phyloP scores from a whole-genome alignment of 2,113 vertebrate genomes.

The Brevimyrus niger region DNA sequence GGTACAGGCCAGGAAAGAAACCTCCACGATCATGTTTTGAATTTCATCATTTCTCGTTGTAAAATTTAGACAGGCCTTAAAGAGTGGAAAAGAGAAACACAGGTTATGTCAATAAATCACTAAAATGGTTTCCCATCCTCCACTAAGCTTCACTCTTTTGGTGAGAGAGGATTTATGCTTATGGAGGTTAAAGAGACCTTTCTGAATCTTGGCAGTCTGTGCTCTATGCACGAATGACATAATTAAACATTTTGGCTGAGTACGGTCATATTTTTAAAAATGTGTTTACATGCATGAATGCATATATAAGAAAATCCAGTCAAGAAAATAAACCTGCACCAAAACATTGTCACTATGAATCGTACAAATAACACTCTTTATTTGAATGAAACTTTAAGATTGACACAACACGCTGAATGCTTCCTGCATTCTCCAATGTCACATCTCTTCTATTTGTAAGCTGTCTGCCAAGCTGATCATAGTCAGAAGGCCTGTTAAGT shows the following conservation, averaged over 20 bases:
- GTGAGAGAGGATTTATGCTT: constrained; percentile 30
- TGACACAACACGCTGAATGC: background rate
- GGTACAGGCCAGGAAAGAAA: background rate
- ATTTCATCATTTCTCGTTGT: constrained; percentile 34
- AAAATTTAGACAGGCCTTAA: constrained; percentile 47
- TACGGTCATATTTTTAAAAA: background rate
- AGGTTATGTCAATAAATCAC: constrained; percentile 37
- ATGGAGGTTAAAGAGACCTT: background rate
- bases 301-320: background rate
- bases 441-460: background rate
- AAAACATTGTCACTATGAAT: background rate
- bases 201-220: constrained; percentile 25
- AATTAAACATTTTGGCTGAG: constrained; percentile 14
- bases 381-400: background rate
- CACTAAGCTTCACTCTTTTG: constrained; percentile 26
- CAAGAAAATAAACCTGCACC: background rate
- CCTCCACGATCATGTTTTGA: constrained; percentile 32
- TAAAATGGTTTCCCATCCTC: constrained; percentile 34
- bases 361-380: background rate
- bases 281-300: constrained; percentile 32
- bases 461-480: background rate
- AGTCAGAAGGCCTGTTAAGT: background rate
- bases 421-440: background rate
- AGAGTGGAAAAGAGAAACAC: constrained; percentile 34
- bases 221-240: constrained; percentile 18